A percentile compares a stretch with the other conserved stretches of the same genome.
Evolutionary conservation across 2,888 invertebrate genomes (phyloP).

Genomic region (Eristalis pertinax): DNA sequence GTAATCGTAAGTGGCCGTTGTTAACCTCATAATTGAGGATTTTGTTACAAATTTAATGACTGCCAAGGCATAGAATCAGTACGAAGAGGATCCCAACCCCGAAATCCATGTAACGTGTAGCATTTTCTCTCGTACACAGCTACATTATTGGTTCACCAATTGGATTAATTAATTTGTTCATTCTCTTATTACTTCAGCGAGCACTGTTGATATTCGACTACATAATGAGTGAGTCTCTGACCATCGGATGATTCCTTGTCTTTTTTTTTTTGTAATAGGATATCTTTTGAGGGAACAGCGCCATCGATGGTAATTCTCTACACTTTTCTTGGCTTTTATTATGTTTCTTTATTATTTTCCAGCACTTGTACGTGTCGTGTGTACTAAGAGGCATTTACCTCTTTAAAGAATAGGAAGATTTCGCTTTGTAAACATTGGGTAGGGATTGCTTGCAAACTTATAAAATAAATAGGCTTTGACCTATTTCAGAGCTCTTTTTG

Average conservation of each 20-base stretch:
- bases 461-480: constrained; percentile 29
- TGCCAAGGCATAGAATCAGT: background rate
- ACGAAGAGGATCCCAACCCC: background rate
- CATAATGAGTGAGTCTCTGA: background rate
- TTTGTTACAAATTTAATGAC: constrained; percentile 44
- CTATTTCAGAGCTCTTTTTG: constrained; percentile 24
- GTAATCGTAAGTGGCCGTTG: constrained; percentile 14
- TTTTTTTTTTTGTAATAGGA: no score
- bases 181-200: constrained; percentile 1
- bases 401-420: background rate
- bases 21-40: constrained; percentile 40
- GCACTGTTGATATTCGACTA: background rate
- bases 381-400: background rate
- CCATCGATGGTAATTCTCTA: no score
- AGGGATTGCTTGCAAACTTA: background rate
- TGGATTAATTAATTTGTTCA: constrained; percentile 30
- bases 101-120: background rate
- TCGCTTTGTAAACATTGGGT: constrained; percentile 7
- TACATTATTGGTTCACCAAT: background rate
- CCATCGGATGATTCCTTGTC: background rate
- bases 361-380: background rate
- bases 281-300: no score
- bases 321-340: no score
- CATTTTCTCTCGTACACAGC: background rate
- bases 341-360: background rate